Conservation (phyloP, 2,888 invertebrate genomes). For the Antheraea assamensis region DNA sequence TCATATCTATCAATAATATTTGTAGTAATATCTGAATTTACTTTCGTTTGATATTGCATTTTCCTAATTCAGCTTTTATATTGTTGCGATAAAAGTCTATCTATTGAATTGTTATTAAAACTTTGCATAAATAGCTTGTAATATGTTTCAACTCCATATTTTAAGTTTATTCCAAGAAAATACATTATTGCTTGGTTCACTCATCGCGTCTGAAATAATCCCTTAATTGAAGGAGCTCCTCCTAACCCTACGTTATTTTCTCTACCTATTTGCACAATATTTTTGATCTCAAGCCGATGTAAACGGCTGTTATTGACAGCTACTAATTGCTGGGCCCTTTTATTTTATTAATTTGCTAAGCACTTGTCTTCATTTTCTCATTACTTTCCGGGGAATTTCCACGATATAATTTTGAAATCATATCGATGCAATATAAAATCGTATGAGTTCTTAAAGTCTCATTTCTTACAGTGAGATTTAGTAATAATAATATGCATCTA, state of each 20-base stretch:
- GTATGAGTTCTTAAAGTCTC: background rate
- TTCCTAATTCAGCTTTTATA: background rate
- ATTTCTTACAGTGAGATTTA: background rate
- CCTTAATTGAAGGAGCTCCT: background rate
- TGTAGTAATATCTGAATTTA: too few relatives aligned
- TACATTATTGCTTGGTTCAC: background rate
- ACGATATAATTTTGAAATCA: background rate
- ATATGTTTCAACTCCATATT: background rate
- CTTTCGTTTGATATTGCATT: background rate
- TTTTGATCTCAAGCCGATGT: slow-evolving; percentile 13
- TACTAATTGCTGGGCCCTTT: slow-evolving; percentile 17
- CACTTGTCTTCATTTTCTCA: background rate
- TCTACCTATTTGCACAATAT: background rate
- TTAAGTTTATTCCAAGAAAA: background rate
- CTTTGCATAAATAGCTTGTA: background rate
- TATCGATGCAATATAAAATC: background rate
- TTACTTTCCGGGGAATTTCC: background rate
- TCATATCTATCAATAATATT: too few relatives aligned
- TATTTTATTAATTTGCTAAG: slow-evolving; percentile 3
- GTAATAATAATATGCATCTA: too few relatives aligned
- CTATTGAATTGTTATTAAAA: background rate
- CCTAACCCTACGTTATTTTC: slow-evolving; percentile 13
- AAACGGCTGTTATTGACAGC: slow-evolving; percentile 20
- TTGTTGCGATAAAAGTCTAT: background rate
- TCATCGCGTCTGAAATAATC: background rate